Evolutionary conservation across 2,113 vertebrate genomes (phyloP).

Genomic region (Gadus chalcogrammus): DNA sequence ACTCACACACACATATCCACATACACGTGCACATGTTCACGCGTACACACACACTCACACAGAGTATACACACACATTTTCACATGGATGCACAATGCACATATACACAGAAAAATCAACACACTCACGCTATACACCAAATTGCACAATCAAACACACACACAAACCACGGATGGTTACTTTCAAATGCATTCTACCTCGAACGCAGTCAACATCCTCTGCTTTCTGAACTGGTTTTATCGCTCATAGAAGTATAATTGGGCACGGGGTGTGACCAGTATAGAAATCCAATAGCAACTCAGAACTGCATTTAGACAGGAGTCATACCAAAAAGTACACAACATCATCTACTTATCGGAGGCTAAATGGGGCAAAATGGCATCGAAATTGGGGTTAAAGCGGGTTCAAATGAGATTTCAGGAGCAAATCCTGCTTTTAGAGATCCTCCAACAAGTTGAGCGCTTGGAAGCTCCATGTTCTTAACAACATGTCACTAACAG

Average conservation of each 20-base stretch:
- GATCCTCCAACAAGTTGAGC: conserved; percentile 31
- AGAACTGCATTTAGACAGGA: conserved; percentile 34
- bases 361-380: conserved; percentile 31
- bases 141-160: not conserved
- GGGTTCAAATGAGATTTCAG: conserved; percentile 37
- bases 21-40: not conserved
- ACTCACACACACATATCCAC: too few relatives aligned
- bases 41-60: too few relatives aligned
- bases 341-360: conserved; percentile 25
- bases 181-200: not conserved
- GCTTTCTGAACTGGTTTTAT: conserved; percentile 20
- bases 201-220: conserved; percentile 14
- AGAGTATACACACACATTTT: too few relatives aligned
- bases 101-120: too few relatives aligned
- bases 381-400: conserved; percentile 39
- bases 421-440: conserved; percentile 30
- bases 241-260: conserved; percentile 38
- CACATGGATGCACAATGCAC: too few relatives aligned
- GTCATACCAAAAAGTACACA: conserved; percentile 39
- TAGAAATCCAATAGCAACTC: conserved; percentile 32
- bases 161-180: conserved; percentile 1
- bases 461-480: conserved; percentile 21
- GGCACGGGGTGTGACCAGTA: conserved; percentile 26
- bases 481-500: conserved; percentile 23
- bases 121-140: too few relatives aligned